Conservation (phyloP, 2,113 vertebrate genomes). For the Crotophaga sulcirostris region DNA sequence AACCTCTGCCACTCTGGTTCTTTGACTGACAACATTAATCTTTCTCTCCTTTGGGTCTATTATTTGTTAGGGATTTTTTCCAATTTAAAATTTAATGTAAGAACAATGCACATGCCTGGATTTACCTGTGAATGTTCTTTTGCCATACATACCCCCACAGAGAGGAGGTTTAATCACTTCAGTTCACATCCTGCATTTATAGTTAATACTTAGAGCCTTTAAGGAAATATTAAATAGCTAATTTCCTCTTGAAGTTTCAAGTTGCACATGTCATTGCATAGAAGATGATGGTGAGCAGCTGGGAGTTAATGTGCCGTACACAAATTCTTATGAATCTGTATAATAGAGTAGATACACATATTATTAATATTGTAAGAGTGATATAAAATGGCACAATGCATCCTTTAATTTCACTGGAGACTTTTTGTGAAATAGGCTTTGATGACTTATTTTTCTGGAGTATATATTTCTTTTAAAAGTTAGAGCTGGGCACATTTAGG, state of each 20-base stretch:
- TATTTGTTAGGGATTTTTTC: background rate
- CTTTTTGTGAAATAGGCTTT: background rate
- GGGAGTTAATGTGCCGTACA: constrained; percentile 13
- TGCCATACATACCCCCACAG: background rate
- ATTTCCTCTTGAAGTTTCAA: constrained; percentile 15
- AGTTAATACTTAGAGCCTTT: constrained; percentile 13
- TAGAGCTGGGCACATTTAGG: background rate
- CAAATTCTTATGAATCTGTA: background rate
- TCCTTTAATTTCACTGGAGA: background rate
- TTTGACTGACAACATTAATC: background rate
- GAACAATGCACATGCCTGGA: background rate
- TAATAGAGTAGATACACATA: background rate
- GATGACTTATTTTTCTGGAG: background rate
- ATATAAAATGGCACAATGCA: background rate
- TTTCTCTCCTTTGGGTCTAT: background rate
- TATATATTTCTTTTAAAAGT: background rate
- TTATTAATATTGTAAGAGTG: background rate
- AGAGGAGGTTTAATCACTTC: constrained; percentile 15
- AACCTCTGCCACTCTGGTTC: background rate
- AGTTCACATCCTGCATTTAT: background rate
- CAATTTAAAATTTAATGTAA: background rate
- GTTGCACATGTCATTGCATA: background rate
- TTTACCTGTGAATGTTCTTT: background rate
- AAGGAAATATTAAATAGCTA: constrained; percentile 14
- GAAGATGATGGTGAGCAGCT: background rate